phyloP scores from a whole-genome alignment of 1,140 invertebrate species.

The Scaptomyza hsui region DNA sequence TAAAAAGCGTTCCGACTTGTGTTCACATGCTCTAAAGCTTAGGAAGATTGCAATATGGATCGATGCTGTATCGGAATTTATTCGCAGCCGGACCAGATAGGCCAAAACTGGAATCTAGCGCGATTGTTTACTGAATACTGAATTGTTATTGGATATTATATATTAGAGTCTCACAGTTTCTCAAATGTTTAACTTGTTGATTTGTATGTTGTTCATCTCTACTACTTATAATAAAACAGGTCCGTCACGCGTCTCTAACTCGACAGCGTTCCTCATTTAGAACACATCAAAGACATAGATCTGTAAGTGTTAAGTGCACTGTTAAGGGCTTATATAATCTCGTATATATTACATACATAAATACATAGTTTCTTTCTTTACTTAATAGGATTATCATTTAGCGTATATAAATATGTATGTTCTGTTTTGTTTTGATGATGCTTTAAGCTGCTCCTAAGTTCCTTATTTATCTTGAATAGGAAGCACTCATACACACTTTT shows the following conservation, averaged over 20 bases:
- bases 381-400: slow-evolving; percentile 32
- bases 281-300: slow-evolving; percentile 89
- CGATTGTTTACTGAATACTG: not conserved
- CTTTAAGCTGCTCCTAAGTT: not conserved
- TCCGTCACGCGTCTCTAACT: slow-evolving; percentile 90
- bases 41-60: slow-evolving; percentile 18
- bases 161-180: not conserved
- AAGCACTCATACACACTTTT: slow-evolving; percentile 3
- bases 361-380: slow-evolving; percentile 36
- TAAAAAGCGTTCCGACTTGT: slow-evolving; percentile 17
- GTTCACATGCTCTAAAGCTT: slow-evolving; percentile 17
- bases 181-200: slow-evolving; percentile 56
- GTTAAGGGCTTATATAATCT: slow-evolving; percentile 69
- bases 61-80: slow-evolving; percentile 16
- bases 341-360: slow-evolving; percentile 53
- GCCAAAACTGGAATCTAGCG: not conserved
- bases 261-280: slow-evolving; percentile 88
- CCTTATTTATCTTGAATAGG: not conserved
- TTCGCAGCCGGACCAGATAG: slow-evolving; percentile 7
- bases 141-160: slow-evolving; percentile 9
- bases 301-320: slow-evolving; percentile 87
- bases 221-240: slow-evolving; percentile 84
- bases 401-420: slow-evolving; percentile 7
- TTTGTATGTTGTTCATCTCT: slow-evolving; percentile 74
- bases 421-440: not conserved